Percentiles rank a stretch among this genome's conserved stretches.
These are phyloP conservation scores for Noctua fimbriata DNA, from an alignment of 2,888 invertebrate genomes.

Conservation along the genomic window DNA sequence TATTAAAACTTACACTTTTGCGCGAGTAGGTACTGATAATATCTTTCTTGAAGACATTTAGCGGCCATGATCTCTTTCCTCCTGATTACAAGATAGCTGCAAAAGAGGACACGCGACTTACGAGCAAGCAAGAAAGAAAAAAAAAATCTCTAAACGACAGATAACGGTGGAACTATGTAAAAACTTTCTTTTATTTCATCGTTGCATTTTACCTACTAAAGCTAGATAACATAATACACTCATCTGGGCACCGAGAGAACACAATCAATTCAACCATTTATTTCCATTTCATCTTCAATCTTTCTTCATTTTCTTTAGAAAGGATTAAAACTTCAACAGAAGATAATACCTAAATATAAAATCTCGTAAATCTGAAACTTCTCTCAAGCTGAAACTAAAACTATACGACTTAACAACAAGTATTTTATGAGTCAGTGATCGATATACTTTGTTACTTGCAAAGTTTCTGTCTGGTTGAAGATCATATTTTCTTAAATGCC, in stretches of 20 bases:
- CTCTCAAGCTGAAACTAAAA: slow-evolving; percentile 47
- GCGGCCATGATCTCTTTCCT: slow-evolving; percentile 18
- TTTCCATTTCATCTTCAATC: neutral
- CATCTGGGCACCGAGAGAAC: neutral
- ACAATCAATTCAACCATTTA: neutral
- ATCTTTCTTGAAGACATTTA: slow-evolving; percentile 2
- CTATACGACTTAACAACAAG: slow-evolving; percentile 50
- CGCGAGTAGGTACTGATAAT: neutral
- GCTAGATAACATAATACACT: neutral
- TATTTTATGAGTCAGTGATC: slow-evolving; percentile 54
- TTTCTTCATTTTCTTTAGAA: slow-evolving; percentile 3
- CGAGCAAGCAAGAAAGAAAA: slow-evolving; percentile 10
- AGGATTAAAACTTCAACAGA: slow-evolving; percentile 39
- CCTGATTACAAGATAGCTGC: slow-evolving; percentile 26
- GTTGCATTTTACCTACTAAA: slow-evolving; percentile 1
- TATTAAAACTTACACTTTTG: neutral
- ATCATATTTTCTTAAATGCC: slow-evolving; percentile 49
- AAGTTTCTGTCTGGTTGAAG: slow-evolving; percentile 45
- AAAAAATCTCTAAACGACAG: neutral
- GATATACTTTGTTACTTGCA: slow-evolving; percentile 49
- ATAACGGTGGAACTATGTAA: slow-evolving; percentile 8
- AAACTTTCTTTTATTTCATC: slow-evolving; percentile 23
- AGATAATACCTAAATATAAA: slow-evolving; percentile 44
- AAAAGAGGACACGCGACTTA: slow-evolving; percentile 17
- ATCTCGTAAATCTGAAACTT: slow-evolving; percentile 58